Evolutionary conservation across 64 coral and sea anemone genomes (phyloP).

Genomic region (Actinia equina): DNA sequence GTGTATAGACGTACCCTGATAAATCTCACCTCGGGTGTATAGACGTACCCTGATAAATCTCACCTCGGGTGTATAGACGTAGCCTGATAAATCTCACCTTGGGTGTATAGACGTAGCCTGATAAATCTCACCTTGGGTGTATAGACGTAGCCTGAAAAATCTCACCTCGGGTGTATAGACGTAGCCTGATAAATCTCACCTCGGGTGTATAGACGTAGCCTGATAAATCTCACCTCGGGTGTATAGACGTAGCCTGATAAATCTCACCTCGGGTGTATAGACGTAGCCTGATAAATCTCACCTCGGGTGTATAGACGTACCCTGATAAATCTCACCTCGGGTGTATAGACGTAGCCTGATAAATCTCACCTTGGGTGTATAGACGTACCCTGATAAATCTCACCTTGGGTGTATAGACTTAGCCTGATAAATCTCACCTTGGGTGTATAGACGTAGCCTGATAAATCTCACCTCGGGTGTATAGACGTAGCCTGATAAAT

Average conservation of each 20-base stretch:
- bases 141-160: slow-evolving; percentile 84
- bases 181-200: slow-evolving; percentile 11
- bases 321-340: slow-evolving; percentile 66
- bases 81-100: slow-evolving; percentile 77
- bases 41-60: neutral
- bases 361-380: slow-evolving; percentile 16
- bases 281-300: slow-evolving; percentile 79
- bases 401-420: slow-evolving; percentile 88
- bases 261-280: slow-evolving; percentile 84
- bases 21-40: too few relatives aligned
- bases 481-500: slow-evolving; percentile 81
- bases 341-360: slow-evolving; percentile 84
- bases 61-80: slow-evolving; percentile 93
- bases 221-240: too few relatives aligned
- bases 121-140: slow-evolving; percentile 69
- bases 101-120: too few relatives aligned
- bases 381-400: too few relatives aligned
- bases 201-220: slow-evolving; percentile 95
- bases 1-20: slow-evolving; percentile 87
- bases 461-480: slow-evolving; percentile 67
- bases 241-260: neutral
- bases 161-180: too few relatives aligned
- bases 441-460: too few relatives aligned
- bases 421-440: slow-evolving; percentile 51
- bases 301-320: slow-evolving; percentile 90